Evolutionary conservation across 2,113 vertebrate genomes (phyloP), one percentile per base, ranked within the genome.

Genomic region (Paramormyrops kingsleyae): DNA sequence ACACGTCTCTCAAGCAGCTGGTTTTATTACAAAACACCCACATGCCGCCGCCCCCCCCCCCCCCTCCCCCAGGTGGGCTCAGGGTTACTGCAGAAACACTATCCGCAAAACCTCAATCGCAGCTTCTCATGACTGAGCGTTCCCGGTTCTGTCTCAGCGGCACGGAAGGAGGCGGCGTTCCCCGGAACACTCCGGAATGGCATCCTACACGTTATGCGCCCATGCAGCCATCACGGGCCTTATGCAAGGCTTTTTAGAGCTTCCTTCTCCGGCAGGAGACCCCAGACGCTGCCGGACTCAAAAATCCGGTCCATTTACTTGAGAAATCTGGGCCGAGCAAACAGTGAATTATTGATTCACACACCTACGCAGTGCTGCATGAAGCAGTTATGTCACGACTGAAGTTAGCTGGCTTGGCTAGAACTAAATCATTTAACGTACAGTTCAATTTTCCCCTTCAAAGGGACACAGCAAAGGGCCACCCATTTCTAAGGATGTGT

Each of bases 271-370:
- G 1, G 17, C 13, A 21, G 15, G 7, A 42, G 46, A 52, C 6
- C 49, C 19, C 49, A 53, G 35, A 56, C 10, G 46, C 24, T 13
- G 12, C 62, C 2, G 46, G 91, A 21, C 93, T 89, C 92, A 94
- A 94, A 94, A 94, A 93, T 90, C 91, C 89, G 87, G 74, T 27
- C 94, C 93, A 94, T 94, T 93, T 95, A 92, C 93, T 92, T 90
- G 93, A 92, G 93, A 91, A 93, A 93, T 92, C 89, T 52, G 85
- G 93, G 92, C 90, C 94, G 86, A 47, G 88, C 90, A 89, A 52
- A 52, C 83, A 77, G 90, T 94, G 92, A 95, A 95, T 95, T 94
- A 96, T 93, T 94, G 91, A 95, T 92, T 66, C 91, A 84, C 90
- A 50, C 86, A 88, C 84, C 89, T 90, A 49, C 87, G 52, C 87